Percentiles rank a stretch among this genome's conserved stretches.
Evolutionary conservation across 2,797 vertebrate species (phyloP).

Genomic region (Platalea minor): DNA sequence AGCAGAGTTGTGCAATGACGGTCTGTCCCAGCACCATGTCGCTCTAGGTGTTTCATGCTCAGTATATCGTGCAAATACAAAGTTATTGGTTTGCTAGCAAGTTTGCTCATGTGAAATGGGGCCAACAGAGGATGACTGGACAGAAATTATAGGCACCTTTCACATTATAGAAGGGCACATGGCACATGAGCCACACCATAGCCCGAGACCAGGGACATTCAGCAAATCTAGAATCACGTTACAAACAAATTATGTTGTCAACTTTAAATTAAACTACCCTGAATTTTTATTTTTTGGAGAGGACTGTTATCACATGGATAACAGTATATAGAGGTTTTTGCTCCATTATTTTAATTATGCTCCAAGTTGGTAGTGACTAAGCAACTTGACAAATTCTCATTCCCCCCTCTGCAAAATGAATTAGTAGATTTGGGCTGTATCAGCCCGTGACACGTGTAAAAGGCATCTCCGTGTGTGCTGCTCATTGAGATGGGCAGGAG

Average conservation of each 20-base stretch:
- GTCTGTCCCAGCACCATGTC: background rate
- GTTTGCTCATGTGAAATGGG: background rate
- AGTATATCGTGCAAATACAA: background rate
- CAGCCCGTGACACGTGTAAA: background rate
- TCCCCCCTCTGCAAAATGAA: background rate
- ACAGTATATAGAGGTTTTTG: background rate
- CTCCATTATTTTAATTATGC: background rate
- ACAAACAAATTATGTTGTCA: background rate
- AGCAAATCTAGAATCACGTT: background rate
- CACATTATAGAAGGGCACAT: background rate
- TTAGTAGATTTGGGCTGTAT: background rate
- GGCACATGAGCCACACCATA: background rate
- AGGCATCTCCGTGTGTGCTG: background rate
- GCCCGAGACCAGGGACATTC: background rate
- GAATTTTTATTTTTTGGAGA: background rate
- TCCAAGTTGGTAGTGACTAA: background rate
- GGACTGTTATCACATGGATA: background rate
- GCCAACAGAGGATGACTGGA: background rate
- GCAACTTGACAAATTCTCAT: background rate
- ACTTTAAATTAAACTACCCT: background rate
- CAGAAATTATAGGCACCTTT: background rate
- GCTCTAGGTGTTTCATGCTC: background rate
- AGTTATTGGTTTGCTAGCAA: constrained; percentile 5
- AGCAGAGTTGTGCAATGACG: background rate
- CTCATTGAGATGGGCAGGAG: background rate